Evolutionary conservation across 2,888 invertebrate genomes (phyloP).

Genomic region (Caenorhabditis sp.): DNA sequence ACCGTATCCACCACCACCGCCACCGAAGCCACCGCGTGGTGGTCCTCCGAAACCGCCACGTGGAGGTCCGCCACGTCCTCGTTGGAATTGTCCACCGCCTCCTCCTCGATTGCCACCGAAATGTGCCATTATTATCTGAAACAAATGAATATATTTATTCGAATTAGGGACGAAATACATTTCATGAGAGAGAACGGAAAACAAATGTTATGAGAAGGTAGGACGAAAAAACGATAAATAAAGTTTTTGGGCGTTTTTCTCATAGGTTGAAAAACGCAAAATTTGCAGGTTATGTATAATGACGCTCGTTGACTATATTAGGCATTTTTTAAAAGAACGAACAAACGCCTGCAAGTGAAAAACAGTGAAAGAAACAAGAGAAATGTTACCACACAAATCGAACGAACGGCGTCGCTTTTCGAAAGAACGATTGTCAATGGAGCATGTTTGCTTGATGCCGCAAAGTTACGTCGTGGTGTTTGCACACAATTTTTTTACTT

Average conservation of each 20-base stretch:
- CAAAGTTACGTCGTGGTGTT: constrained; percentile 15
- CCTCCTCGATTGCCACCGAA: constrained; percentile 6
- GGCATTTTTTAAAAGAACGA: background rate
- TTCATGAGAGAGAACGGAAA: background rate
- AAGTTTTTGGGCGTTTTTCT: no score
- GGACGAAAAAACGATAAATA: background rate
- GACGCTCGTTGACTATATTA: no score
- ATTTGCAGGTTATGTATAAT: no score
- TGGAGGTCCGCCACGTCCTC: background rate
- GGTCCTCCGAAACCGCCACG: constrained; percentile 2
- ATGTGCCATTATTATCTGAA: constrained; percentile 1
- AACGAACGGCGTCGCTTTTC: background rate
- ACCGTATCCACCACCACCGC: background rate
- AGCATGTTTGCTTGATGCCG: constrained; percentile 25
- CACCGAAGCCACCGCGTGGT: background rate
- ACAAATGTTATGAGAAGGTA: background rate
- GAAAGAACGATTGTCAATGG: background rate
- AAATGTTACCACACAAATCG: no score
- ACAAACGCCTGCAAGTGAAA: background rate
- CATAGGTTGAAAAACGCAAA: no score
- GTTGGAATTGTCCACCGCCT: background rate
- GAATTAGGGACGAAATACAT: background rate
- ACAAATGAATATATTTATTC: background rate
- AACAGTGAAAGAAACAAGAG: no score
- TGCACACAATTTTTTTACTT: constrained; percentile 11